Conservation (phyloP, 1,140 invertebrate species). For the Trachymyrmex cornetzi region DNA sequence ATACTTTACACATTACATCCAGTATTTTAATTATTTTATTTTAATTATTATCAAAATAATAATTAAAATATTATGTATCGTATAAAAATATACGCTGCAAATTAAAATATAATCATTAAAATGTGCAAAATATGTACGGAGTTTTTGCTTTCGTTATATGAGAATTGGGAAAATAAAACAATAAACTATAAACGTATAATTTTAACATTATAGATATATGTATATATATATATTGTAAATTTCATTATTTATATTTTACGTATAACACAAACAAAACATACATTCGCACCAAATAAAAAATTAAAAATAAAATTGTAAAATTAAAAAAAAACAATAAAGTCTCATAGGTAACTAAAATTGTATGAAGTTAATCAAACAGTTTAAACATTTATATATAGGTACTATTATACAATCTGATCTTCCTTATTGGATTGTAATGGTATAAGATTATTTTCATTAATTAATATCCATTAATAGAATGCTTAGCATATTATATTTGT, state of each 20-base stretch:
- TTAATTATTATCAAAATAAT: slow-evolving; percentile 57
- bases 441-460: background rate
- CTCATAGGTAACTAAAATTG: background rate
- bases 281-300: slow-evolving; percentile 10
- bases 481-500: background rate
- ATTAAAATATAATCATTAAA: slow-evolving; percentile 59
- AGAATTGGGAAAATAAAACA: slow-evolving; percentile 47
- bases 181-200: slow-evolving; percentile 39
- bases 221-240: slow-evolving; percentile 25
- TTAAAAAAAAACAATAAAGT: background rate
- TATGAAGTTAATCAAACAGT: background rate
- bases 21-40: slow-evolving; percentile 46
- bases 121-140: slow-evolving; percentile 11
- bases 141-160: slow-evolving; percentile 50
- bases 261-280: too few species aligned
- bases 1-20: background rate
- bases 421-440: background rate
- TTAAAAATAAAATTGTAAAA: background rate
- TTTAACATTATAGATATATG: background rate
- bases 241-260: slow-evolving; percentile 7
- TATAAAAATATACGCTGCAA: slow-evolving; percentile 40
- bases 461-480: background rate
- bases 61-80: slow-evolving; percentile 29
- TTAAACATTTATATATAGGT: background rate
- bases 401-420: background rate